A percentile compares a stretch with the other conserved stretches of the same genome.
Evolutionary conservation across 2,113 vertebrate genomes (phyloP).

Genomic region (Chauna torquata): DNA sequence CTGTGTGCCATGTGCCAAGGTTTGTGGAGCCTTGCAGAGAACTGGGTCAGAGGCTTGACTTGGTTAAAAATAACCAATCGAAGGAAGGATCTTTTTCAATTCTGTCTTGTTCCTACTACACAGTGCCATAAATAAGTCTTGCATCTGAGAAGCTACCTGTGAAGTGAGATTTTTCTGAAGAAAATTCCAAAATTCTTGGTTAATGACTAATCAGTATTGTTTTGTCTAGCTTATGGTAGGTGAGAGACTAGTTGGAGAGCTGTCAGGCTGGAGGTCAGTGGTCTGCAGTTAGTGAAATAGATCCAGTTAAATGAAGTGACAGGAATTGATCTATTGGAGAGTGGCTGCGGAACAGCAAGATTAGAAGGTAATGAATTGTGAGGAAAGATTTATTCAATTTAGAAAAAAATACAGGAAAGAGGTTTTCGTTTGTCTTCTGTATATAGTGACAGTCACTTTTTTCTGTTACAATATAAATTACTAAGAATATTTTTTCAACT

Average conservation of each 20-base stretch:
- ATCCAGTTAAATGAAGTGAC: background rate
- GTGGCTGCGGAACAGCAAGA: background rate
- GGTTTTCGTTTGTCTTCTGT: background rate
- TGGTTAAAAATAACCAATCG: conserved; percentile 51
- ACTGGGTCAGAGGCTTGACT: conserved; percentile 43
- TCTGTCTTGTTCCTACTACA: background rate
- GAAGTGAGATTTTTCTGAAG: background rate
- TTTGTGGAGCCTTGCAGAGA: background rate
- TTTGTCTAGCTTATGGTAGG: background rate
- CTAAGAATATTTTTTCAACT: background rate
- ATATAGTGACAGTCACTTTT: background rate
- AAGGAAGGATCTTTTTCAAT: conserved; percentile 7
- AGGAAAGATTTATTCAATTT: background rate
- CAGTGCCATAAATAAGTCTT: background rate
- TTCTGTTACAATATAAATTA: background rate
- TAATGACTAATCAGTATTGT: background rate
- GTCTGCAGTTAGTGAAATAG: background rate
- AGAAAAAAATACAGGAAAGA: background rate
- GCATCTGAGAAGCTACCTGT: background rate
- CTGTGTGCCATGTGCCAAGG: background rate
- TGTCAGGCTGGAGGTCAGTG: background rate
- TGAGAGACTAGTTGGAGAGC: background rate
- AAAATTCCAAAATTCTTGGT: background rate
- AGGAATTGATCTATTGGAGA: background rate
- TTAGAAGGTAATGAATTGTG: background rate